Conservation (phyloP, 2,888 invertebrate genomes). For the Noctua janthina region DNA sequence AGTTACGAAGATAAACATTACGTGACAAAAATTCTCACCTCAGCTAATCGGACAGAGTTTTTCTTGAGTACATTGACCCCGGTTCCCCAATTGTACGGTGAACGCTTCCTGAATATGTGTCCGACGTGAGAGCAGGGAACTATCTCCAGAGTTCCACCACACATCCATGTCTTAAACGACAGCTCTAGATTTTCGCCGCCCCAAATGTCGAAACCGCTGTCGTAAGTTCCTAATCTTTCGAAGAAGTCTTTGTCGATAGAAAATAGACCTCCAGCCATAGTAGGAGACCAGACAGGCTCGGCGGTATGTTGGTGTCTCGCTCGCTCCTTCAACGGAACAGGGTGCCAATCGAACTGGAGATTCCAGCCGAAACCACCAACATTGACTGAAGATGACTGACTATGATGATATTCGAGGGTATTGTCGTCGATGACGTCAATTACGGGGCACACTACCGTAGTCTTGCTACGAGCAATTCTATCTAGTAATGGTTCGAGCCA, state of each 20-base stretch:
- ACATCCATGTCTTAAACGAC: conserved; percentile 99
- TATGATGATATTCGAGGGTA: conserved; percentile 97
- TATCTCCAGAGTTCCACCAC: conserved; percentile 99
- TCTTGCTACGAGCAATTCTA: conserved; percentile 95
- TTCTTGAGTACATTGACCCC: conserved; percentile 99
- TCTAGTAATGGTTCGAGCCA: conserved; percentile 98
- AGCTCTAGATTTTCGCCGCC: conserved; percentile 99
- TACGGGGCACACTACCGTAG: conserved; percentile 98
- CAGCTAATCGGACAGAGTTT: conserved; percentile 98
- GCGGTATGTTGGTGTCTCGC: conserved; percentile 96
- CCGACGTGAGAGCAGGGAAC: conserved; percentile 99
- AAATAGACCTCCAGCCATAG: conserved; percentile 99
- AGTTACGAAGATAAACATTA: neutral
- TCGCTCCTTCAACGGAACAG: conserved; percentile 97
- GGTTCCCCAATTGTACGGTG: conserved; percentile 99
- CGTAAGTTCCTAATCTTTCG: conserved; percentile 98
- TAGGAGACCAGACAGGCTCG: conserved; percentile 98
- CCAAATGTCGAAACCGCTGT: conserved; percentile 99
- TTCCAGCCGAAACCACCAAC: conserved; percentile 98
- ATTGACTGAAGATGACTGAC: conserved; percentile 96
- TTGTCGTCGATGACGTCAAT: conserved; percentile 98
- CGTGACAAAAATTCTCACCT: conserved; percentile 84
- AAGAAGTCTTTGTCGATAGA: conserved; percentile 98
- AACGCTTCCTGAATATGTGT: conserved; percentile 99
- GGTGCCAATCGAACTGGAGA: conserved; percentile 99